These are phyloP conservation scores for Drosophila histrio DNA, from an alignment of 2,888 invertebrate species.

Conservation along the genomic window DNA sequence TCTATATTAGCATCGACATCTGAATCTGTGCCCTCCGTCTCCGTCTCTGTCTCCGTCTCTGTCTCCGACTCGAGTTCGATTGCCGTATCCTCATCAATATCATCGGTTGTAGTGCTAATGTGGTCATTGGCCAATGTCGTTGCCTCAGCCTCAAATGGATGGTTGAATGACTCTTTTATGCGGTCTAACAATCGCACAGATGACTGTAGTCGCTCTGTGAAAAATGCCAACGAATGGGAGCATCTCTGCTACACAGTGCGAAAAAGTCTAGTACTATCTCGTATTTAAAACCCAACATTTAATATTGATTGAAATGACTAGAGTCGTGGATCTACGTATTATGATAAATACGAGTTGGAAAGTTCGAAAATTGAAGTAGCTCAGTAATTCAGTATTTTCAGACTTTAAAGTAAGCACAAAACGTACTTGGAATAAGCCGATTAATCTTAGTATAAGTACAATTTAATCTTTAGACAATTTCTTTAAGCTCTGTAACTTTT, in stretches of 20 bases:
- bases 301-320: too few relatives aligned
- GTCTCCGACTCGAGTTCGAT: not conserved
- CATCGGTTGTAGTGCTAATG: conserved; percentile 39
- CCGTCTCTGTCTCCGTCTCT: not conserved
- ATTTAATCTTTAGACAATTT: too few relatives aligned
- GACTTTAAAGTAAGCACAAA: too few relatives aligned
- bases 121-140: conserved; percentile 45
- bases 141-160: conserved; percentile 30
- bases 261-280: too few relatives aligned
- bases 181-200: conserved; percentile 57
- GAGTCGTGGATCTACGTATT: too few relatives aligned
- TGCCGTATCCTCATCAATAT: conserved; percentile 35
- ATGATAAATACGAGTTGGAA: too few relatives aligned
- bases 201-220: conserved; percentile 61
- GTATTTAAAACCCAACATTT: too few relatives aligned
- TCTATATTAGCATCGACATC: conserved; percentile 4
- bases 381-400: too few relatives aligned
- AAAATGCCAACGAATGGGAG: conserved; percentile 43
- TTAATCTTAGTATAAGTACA: too few relatives aligned
- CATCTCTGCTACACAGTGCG: conserved; percentile 23
- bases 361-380: too few relatives aligned
- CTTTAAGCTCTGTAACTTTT: too few relatives aligned
- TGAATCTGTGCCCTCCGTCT: not conserved
- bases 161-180: conserved; percentile 57
- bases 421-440: too few relatives aligned